Percentiles rank a stretch among this genome's conserved stretches.
phyloP scores from a whole-genome alignment of 2,113 vertebrate genomes.

The Charina bottae region DNA sequence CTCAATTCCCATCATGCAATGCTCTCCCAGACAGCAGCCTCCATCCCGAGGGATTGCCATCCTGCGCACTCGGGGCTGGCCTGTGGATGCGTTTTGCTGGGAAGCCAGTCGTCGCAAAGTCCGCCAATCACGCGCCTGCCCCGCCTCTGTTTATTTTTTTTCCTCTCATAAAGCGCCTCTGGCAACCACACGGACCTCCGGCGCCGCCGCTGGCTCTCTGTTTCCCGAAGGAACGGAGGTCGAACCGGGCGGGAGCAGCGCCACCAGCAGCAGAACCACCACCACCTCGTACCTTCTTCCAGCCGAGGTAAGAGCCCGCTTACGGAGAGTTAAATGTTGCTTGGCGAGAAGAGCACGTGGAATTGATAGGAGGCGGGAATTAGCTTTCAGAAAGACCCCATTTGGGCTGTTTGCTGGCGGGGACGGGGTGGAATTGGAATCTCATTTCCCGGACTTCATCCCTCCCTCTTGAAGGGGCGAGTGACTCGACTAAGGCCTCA shows the following conservation, averaged over 20 bases:
- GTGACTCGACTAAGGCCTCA: background rate
- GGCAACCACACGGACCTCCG: background rate
- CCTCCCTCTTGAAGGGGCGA: too few relatives aligned
- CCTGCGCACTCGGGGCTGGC: accelerated
- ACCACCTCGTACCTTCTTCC: background rate
- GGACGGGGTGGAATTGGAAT: background rate
- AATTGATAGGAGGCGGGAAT: background rate
- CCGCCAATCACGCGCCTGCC: background rate
- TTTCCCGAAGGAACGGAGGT: too few relatives aligned
- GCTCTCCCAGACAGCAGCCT: accelerated
- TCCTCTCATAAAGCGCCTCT: background rate
- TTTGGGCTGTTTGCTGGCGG: background rate
- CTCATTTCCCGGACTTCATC: background rate
- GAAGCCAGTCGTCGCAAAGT: accelerated
- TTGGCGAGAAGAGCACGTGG: background rate
- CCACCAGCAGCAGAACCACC: too few relatives aligned
- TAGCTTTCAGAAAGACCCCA: background rate
- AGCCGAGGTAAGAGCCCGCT: conserved; percentile 32
- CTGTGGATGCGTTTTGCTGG: conserved; percentile 8
- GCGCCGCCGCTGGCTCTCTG: background rate
- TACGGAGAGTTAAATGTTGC: background rate
- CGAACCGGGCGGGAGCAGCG: accelerated
- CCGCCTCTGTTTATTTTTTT: background rate
- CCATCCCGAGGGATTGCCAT: accelerated
- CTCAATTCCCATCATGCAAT: conserved; percentile 33